A percentile compares a stretch with the other conserved stretches of the same genome.
Conservation (phyloP, 2,888 invertebrate species). For the Machimus rusticus region DNA sequence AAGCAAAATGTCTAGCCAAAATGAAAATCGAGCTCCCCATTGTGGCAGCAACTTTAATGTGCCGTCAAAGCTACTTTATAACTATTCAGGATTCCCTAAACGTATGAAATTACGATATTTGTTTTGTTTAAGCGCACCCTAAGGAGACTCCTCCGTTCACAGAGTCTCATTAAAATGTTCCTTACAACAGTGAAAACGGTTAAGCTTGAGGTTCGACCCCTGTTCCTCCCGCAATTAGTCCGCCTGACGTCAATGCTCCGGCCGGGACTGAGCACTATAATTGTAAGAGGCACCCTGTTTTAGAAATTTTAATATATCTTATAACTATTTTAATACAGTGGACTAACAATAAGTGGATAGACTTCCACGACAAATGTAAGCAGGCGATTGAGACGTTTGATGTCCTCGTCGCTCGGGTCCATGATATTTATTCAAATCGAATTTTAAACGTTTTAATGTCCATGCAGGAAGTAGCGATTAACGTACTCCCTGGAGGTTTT, state of each 20-base stretch:
- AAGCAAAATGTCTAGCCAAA: constrained; percentile 85
- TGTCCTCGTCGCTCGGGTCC: constrained; percentile 76
- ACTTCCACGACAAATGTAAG: constrained; percentile 78
- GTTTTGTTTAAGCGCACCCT: background rate
- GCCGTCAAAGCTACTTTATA: constrained; percentile 79
- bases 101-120: constrained; percentile 61
- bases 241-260: constrained; percentile 82
- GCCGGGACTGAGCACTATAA: constrained; percentile 80
- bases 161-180: constrained; percentile 82
- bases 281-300: constrained; percentile 56
- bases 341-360: constrained; percentile 84
- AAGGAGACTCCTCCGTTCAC: constrained; percentile 44
- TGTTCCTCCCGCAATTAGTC: constrained; percentile 87
- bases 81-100: constrained; percentile 79
- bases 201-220: constrained; percentile 86
- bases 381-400: constrained; percentile 83
- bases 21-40: constrained; percentile 82
- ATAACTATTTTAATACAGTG: constrained; percentile 64
- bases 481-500: constrained; percentile 76
- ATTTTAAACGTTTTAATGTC: constrained; percentile 86
- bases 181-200: constrained; percentile 75
- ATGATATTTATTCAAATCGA: constrained; percentile 89
- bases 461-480: constrained; percentile 86
- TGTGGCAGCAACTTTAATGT: constrained; percentile 79
- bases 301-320: background rate